Base-by-base conservation (phyloP, 2,113 vertebrate species). In the Poeciliopsis retropinna region DNA sequence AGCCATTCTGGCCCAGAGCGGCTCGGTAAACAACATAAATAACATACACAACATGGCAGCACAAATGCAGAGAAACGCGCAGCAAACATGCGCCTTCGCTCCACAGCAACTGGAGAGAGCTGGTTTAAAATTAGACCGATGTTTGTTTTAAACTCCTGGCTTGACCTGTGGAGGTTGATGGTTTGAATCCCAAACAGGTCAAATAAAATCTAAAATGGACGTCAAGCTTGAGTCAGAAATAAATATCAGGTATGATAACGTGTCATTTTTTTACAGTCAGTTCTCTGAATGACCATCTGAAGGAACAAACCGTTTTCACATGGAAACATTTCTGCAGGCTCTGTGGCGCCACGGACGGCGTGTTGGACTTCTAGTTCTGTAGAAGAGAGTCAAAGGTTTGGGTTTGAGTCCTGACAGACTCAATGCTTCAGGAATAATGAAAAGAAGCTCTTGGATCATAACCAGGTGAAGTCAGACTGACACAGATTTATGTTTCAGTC, bases 11-110 rank as follows among this genome's bases (percentile, higher is more conserved):
- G 47, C 81, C 78, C 61, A 67, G 27, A 81, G 70, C 19, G 39
- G 64, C 44, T 0, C 54, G 60, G 75, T 76, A 82, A 80, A 88
- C 81, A 84, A 78, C 73, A 73, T 32, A 54, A 73, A 69, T 47
- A 78, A 64, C 64, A 70, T 5, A 69, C 73, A 73, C 31, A 77
- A 39, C 68, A 25, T 14, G 67, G 29, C 30, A 11, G 32, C 27
- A 57, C 13, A 31, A 29, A 70, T 29, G 41, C 66, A 64, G n/a
- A 31, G 13, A 83, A 30, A 70, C 75, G 30, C n/a, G 27, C 27
- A 57, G 19, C 41, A 67, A 19, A 41, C 57, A 61, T 51, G n/a
- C 9, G n/a, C 13, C 25, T 2, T 27, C 7, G 13, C 32, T 60
- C 39, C 57, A 62, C 10, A 6, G 37, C 7, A n/a, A 51, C 29